A percentile compares a stretch with the other conserved stretches of the same genome.
phyloP scores from a whole-genome alignment of 2,797 vertebrate genomes.

The Esox masquinongy region DNA sequence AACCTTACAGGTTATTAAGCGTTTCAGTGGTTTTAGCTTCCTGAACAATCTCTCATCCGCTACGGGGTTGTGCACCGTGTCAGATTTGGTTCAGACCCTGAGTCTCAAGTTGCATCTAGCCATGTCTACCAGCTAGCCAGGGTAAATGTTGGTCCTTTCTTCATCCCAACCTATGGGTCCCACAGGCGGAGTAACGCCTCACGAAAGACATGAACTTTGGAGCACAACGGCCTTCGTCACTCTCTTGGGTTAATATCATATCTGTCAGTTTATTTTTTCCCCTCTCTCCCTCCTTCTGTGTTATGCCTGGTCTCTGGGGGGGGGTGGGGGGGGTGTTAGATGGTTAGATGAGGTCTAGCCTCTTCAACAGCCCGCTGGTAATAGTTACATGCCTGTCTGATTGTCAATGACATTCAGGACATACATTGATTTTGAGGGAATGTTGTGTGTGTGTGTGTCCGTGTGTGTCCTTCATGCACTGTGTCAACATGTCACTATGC shows the following conservation, averaged over 20 bases:
- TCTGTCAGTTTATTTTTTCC: not conserved
- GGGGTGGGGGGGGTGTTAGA: slow-evolving; percentile 17
- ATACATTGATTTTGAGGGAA: slow-evolving; percentile 3
- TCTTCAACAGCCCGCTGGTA: not conserved
- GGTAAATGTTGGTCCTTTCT: too few relatives aligned
- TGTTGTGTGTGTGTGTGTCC: not conserved
- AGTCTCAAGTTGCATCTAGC: too few relatives aligned
- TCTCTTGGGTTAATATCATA: not conserved
- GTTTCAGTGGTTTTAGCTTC: too few relatives aligned
- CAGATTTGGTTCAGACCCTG: too few relatives aligned
- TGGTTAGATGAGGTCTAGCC: slow-evolving; percentile 41
- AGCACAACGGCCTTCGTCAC: not conserved
- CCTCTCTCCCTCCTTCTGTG: not conserved
- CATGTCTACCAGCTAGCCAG: too few relatives aligned
- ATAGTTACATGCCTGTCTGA: not conserved
- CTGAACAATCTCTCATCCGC: too few relatives aligned
- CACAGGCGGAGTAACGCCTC: too few relatives aligned
- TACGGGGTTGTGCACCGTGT: too few relatives aligned
- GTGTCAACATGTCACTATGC: slow-evolving; percentile 4
- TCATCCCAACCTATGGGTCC: too few relatives aligned
- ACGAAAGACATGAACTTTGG: too few relatives aligned
- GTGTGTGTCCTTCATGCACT: not conserved
- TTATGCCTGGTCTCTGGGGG: not conserved
- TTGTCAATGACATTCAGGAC: not conserved
- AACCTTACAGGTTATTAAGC: too few relatives aligned